Conservation (phyloP, 2,888 invertebrate species). For the Helobdella robusta region DNA sequence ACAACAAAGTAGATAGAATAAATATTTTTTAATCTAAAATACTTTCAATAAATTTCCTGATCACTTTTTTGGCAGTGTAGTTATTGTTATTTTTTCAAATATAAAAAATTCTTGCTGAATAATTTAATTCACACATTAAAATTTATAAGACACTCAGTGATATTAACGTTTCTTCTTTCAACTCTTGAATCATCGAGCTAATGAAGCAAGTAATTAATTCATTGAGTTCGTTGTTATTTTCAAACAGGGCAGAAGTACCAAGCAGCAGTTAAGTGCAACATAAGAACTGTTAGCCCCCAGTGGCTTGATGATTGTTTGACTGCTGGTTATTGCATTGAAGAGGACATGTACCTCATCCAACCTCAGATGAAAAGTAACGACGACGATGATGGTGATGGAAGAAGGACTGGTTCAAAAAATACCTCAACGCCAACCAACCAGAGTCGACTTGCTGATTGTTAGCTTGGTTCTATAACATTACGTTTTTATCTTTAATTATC, state of each 20-base stretch:
- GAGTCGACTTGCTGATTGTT: conserved; percentile 6
- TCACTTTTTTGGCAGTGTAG: no score
- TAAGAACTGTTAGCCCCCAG: conserved; percentile 63
- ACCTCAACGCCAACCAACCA: conserved; percentile 28
- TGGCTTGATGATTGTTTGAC: conserved; percentile 67
- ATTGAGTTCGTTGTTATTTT: no score
- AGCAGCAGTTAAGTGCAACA: conserved; percentile 55
- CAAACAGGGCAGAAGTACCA: conserved; percentile 61
- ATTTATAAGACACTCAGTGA: no score
- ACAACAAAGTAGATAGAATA: no score
- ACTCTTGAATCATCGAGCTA: no score
- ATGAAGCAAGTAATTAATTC: no score
- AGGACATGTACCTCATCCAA: conserved; percentile 32
- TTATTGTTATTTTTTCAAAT: no score
- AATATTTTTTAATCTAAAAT: no score
- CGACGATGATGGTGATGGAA: neutral
- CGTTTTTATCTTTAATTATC: neutral
- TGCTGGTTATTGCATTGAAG: conserved; percentile 56
- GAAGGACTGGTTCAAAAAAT: neutral
- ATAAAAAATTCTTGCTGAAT: no score
- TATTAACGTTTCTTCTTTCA: no score
- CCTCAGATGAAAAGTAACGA: neutral
- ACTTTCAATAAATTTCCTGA: no score
- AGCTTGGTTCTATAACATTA: neutral
- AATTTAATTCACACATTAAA: no score